These are phyloP conservation scores for Diceros bicornis DNA, from an alignment of 2,797 vertebrate genomes.

Conservation along the genomic window DNA sequence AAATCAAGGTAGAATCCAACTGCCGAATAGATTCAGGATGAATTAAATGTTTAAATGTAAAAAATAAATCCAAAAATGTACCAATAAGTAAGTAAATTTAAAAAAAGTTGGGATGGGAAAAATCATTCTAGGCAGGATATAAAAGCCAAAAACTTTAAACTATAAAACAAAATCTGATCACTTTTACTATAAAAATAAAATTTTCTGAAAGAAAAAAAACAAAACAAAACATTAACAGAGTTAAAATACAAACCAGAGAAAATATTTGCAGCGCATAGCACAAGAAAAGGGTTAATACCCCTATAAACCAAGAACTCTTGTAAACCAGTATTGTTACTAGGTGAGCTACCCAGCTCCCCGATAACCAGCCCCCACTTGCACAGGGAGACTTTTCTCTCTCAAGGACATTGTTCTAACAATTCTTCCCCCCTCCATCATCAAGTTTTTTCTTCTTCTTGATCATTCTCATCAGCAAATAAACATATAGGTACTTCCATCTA, in stretches of 20 bases:
- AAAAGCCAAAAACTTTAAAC: slow-evolving; percentile 40
- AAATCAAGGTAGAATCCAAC: not conserved
- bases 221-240: not conserved
- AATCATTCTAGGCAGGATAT: not conserved
- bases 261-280: not conserved
- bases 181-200: slow-evolving; percentile 32
- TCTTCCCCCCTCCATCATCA: not conserved
- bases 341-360: not conserved
- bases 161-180: not conserved
- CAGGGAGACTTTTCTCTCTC: not conserved
- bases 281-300: not conserved
- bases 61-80: not conserved
- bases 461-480: slow-evolving; percentile 10
- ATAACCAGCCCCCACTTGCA: not conserved
- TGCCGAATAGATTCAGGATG: not conserved
- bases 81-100: not conserved
- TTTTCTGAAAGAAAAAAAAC: not conserved
- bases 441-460: not conserved
- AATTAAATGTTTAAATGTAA: slow-evolving; percentile 50
- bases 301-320: not conserved
- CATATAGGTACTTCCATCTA: not conserved
- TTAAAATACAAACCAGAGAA: slow-evolving; percentile 54
- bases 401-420: not conserved
- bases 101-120: not conserved
- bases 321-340: not conserved